Evolutionary conservation across 2,113 vertebrate genomes (phyloP), one percentile per base, ranked within the genome.

Genomic region (Ptilonorhynchus violaceus): DNA sequence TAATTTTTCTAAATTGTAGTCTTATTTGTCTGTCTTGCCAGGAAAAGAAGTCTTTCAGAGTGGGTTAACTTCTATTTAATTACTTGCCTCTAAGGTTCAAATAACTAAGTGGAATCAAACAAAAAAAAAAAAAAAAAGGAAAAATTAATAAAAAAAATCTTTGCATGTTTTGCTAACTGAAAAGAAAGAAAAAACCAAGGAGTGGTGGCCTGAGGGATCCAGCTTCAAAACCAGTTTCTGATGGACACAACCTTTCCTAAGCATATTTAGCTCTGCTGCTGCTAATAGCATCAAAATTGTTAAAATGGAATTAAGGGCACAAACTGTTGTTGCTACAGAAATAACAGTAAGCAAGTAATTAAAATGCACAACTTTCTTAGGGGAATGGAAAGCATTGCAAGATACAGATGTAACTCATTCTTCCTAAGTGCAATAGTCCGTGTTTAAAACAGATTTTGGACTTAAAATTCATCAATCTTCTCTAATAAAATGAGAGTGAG

Each of bases 31-130:
- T 83, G 13, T 39, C 60, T 82, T 93, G 9, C 13, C 83, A 37
- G 69, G 88, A 58, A 88, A 94, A 39, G n/a, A 93, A 93, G 22
- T 70, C 30, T 96, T 91, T 94, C 59, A 69, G 52, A 24, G 25
- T 58, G 91, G 37, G 30, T 78, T 89, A 49, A 53, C 55, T 89
- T 80, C 31, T 68, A 33, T 72, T 96, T 80, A 42, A 89, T 88
- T 78, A 20, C 42, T 77, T 91, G 53, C 13, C 47, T 87, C 21
- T 55, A 63, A 25, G 15, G 55, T 93, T 87, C 22, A 87, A 91
- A 30, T 85, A 84, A 62, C 44, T 25, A 55, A 50, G 49, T 64
- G 21, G 19, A 90, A 56, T 66, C 5, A 63, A 55, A 53, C 2
- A 55, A 20, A 39, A 75, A 37, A 17, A 49, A 37, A 17, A 49